A percentile compares a stretch with the other conserved stretches of the same genome.
phyloP scores from a whole-genome alignment of 37 sponge, comb jelly and placozoan genomes.

The Oscarella lobularis region DNA sequence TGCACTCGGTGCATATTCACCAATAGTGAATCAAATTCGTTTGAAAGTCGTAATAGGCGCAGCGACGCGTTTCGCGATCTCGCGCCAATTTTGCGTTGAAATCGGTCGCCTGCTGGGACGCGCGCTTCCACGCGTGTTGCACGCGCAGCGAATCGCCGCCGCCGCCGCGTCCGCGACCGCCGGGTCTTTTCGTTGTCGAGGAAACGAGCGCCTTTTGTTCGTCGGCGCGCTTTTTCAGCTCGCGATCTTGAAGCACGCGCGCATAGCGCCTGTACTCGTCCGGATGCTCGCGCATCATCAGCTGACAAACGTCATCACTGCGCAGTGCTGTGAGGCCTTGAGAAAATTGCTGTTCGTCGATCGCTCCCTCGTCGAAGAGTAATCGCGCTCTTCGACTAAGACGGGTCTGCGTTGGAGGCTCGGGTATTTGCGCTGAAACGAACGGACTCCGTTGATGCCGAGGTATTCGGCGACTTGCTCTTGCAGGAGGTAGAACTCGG shows the following conservation, averaged over 20 bases:
- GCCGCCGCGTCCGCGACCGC: no score
- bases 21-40: neutral
- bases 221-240: neutral
- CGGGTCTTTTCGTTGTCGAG: neutral
- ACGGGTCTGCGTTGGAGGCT: slow-evolving; percentile 11
- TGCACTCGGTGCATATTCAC: no score
- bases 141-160: neutral
- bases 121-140: neutral
- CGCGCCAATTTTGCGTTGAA: neutral
- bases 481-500: slow-evolving; percentile 79
- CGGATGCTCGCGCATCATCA: neutral
- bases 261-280: neutral
- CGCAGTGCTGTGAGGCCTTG: neutral
- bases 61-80: neutral
- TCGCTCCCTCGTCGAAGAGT: slow-evolving; percentile 1
- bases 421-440: slow-evolving; percentile 72
- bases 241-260: neutral
- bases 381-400: slow-evolving; percentile 10
- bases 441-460: slow-evolving; percentile 35
- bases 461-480: slow-evolving; percentile 85
- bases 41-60: neutral
- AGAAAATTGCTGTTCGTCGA: neutral
- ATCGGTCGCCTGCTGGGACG: neutral
- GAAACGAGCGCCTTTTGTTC: neutral
- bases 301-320: neutral